Conservation (phyloP, 2,888 invertebrate genomes). For the Augochlorella aurata region DNA sequence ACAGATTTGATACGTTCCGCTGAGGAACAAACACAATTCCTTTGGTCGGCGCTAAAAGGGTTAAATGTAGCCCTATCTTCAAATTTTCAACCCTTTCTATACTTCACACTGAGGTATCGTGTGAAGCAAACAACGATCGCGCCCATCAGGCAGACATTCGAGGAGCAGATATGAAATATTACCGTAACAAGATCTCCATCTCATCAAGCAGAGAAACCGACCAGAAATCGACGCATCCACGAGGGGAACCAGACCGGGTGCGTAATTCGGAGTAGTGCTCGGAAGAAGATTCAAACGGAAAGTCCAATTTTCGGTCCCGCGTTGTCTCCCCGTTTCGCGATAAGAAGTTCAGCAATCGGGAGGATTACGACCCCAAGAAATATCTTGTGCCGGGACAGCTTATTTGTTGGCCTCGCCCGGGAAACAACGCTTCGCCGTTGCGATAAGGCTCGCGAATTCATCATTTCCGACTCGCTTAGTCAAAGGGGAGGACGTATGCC, state of each 20-base stretch:
- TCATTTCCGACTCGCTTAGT: conserved; percentile 65
- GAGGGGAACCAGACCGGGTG: conserved; percentile 30
- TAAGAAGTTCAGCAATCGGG: conserved; percentile 65
- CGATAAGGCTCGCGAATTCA: conserved; percentile 74
- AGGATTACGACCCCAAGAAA: conserved; percentile 60
- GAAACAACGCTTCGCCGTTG: conserved; percentile 47
- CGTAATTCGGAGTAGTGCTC: conserved; percentile 28
- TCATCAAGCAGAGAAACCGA: background rate
- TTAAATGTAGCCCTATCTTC: too few relatives aligned
- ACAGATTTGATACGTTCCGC: too few relatives aligned
- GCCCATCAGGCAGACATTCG: background rate
- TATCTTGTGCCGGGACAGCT: conserved; percentile 55
- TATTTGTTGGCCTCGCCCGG: conserved; percentile 56
- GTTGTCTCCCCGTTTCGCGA: conserved; percentile 48
- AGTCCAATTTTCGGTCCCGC: conserved; percentile 60
- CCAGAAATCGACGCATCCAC: background rate
- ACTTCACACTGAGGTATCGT: too few relatives aligned
- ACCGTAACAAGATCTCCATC: background rate
- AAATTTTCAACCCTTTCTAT: too few relatives aligned
- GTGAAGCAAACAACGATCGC: too few relatives aligned
- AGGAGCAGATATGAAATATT: background rate
- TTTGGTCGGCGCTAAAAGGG: too few relatives aligned
- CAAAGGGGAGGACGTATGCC: conserved; percentile 27
- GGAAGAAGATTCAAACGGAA: conserved; percentile 50
- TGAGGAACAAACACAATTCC: too few relatives aligned